A percentile compares a stretch with the other conserved stretches of the same genome.
These are phyloP conservation scores for Gisinianus flammeolus DNA, from an alignment of 2,888 invertebrate genomes.

Conservation along the genomic window DNA sequence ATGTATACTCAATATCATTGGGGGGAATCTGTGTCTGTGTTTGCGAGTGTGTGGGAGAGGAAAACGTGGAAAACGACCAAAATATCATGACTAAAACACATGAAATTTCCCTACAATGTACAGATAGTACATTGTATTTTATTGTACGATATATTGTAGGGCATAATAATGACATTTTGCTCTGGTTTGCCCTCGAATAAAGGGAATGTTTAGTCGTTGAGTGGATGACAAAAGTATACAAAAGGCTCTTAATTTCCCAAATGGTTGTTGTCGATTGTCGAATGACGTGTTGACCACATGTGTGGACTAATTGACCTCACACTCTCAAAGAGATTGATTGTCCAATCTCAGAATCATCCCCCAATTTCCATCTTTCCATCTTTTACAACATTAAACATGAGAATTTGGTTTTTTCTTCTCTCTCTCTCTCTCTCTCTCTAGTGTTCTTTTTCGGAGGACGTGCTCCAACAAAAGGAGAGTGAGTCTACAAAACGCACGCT, in stretches of 20 bases:
- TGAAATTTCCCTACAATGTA: no score
- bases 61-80: no score
- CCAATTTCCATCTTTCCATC: neutral
- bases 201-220: neutral
- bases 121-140: no score
- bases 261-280: neutral
- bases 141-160: no score
- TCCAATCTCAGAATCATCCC: neutral
- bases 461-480: constrained; percentile 26
- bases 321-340: constrained; percentile 12
- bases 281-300: neutral
- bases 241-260: neutral
- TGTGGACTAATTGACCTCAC: constrained; percentile 20
- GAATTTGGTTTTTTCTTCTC: neutral
- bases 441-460: no score
- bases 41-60: no score
- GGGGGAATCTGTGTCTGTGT: no score
- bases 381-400: neutral
- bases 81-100: no score
- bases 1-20: no score
- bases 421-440: no score
- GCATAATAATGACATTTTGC: neutral
- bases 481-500: constrained; percentile 17
- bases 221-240: neutral
- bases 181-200: constrained; percentile 7